Evolutionary conservation across 1,140 invertebrate genomes (phyloP).

Genomic region (Drosophila suzukii): DNA sequence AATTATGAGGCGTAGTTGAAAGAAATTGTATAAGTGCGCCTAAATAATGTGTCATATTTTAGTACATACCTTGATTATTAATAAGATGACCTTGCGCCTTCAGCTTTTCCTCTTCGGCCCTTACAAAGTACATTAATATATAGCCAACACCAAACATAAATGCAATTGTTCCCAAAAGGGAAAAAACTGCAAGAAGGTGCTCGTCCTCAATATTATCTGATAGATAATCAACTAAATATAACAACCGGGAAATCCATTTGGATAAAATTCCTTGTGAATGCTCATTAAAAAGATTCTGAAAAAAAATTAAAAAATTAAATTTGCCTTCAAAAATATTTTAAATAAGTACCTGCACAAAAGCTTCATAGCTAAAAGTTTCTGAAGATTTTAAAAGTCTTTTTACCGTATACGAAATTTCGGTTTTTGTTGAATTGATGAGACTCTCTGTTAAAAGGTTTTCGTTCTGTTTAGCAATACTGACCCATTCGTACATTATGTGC

Average conservation of each 20-base stretch:
- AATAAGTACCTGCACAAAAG: conserved; percentile 86
- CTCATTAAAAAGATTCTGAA: conserved; percentile 90
- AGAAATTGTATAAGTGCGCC: background rate
- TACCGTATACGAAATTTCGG: conserved; percentile 90
- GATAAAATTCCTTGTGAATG: conserved; percentile 90
- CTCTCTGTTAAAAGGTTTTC: conserved; percentile 85
- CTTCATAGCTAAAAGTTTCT: conserved; percentile 90
- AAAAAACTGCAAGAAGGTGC: conserved; percentile 92
- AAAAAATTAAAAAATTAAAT: conserved; percentile 5
- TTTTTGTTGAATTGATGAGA: conserved; percentile 90
- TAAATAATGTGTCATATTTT: background rate
- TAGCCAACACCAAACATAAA: conserved; percentile 93
- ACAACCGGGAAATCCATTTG: conserved; percentile 88
- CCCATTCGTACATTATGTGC: conserved; percentile 96
- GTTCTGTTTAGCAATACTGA: conserved; percentile 86
- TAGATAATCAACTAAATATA: conserved; percentile 90
- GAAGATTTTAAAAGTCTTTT: conserved; percentile 89
- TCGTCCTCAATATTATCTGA: conserved; percentile 91
- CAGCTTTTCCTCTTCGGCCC: conserved; percentile 92
- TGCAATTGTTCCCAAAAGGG: conserved; percentile 92
- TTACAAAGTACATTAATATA: conserved; percentile 94
- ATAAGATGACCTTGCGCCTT: conserved; percentile 86
- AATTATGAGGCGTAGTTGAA: background rate
- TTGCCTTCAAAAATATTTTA: background rate
- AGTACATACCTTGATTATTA: conserved; percentile 68